Conservation (phyloP, 1,140 invertebrate genomes). For the Steinernema khuongi region DNA sequence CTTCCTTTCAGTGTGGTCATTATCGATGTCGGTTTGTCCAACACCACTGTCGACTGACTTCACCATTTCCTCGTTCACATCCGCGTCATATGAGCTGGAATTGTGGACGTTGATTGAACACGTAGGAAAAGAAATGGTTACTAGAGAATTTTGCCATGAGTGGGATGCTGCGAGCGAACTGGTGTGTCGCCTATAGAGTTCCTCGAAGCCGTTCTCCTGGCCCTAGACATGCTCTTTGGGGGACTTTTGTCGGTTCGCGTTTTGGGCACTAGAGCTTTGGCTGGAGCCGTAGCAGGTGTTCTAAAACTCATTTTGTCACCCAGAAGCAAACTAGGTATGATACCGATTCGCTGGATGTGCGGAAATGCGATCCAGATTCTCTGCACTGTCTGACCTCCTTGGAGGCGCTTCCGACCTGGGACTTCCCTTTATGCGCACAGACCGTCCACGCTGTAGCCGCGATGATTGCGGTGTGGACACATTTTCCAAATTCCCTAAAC, state of each 20-base stretch:
- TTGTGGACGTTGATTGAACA: neutral
- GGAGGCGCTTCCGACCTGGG: neutral
- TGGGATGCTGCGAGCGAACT: neutral
- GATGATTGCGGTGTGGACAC: neutral
- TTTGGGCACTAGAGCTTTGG: neutral
- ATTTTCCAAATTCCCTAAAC: conserved; percentile 10
- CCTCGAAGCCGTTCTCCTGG: neutral
- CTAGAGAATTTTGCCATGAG: neutral
- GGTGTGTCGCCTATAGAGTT: neutral
- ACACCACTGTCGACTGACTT: neutral
- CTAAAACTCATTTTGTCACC: neutral
- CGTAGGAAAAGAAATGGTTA: no score
- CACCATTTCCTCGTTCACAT: neutral
- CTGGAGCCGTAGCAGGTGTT: neutral
- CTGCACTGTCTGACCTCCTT: neutral
- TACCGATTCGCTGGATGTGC: neutral
- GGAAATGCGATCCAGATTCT: neutral
- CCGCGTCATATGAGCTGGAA: neutral
- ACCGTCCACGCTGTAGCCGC: neutral
- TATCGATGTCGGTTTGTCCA: neutral
- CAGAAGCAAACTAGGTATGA: neutral
- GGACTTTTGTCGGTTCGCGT: neutral
- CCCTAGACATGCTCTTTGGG: neutral
- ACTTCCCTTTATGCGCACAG: neutral
- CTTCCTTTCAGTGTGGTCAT: neutral